Evolutionary conservation across 2,113 vertebrate species (phyloP).

Genomic region (Strix uralensis): DNA sequence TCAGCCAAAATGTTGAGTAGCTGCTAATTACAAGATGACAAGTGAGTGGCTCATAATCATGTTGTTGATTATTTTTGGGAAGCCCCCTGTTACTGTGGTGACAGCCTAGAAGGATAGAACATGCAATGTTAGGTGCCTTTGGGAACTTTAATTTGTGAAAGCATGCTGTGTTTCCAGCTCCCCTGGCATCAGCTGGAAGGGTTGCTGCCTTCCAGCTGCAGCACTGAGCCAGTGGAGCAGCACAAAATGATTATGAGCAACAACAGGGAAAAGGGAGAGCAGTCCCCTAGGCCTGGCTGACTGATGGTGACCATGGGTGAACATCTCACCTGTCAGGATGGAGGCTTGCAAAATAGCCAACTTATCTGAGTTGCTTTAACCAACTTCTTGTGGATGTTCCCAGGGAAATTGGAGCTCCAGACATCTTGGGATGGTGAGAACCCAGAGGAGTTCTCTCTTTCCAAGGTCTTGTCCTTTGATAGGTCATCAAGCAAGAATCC

Average conservation of each 20-base stretch:
- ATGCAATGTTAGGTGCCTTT: background rate
- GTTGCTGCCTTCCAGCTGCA: background rate
- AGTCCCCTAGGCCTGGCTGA: background rate
- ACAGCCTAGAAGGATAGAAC: background rate
- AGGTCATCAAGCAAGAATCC: background rate
- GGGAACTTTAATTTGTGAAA: background rate
- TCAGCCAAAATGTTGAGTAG: background rate
- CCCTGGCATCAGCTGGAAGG: background rate
- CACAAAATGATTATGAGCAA: background rate
- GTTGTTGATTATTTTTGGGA: conserved; percentile 1
- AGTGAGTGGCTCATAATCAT: accelerated
- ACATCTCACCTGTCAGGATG: background rate
- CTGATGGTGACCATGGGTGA: accelerated
- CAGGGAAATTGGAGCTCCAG: background rate
- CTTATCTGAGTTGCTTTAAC: background rate
- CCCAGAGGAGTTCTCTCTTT: background rate
- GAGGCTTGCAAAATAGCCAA: background rate
- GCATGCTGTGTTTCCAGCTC: background rate
- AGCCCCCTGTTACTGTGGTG: background rate
- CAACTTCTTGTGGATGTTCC: background rate
- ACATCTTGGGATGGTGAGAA: background rate
- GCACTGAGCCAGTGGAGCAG: background rate
- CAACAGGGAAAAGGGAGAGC: background rate
- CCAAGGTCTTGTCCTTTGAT: background rate
- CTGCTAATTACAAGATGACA: background rate